Percentiles rank a stretch among this genome's conserved stretches.
Conservation (phyloP, 2,888 invertebrate species). For the Lasioglossum marginatum region DNA sequence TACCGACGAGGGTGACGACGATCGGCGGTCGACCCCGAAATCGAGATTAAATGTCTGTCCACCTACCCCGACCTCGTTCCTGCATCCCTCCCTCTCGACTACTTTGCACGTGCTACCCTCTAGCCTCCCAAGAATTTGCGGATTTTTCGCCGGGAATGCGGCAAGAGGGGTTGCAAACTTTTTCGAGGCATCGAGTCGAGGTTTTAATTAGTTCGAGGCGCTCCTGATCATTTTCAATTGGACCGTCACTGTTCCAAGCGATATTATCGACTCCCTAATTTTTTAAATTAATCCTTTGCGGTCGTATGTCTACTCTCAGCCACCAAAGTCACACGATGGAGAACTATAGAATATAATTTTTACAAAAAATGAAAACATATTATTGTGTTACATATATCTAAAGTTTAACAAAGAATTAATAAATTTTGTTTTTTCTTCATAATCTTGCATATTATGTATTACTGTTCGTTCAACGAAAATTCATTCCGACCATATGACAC, state of each 20-base stretch:
- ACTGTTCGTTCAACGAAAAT: too few species aligned
- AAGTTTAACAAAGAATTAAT: too few species aligned
- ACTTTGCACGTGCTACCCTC: constrained; percentile 23
- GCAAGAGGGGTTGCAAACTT: background rate
- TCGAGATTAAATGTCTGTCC: constrained; percentile 82
- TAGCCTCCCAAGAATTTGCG: background rate
- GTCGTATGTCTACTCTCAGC: too few species aligned
- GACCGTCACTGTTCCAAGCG: background rate
- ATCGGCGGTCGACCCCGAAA: constrained; percentile 77
- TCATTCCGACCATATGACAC: too few species aligned
- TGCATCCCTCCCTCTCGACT: constrained; percentile 3
- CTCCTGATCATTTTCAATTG: background rate
- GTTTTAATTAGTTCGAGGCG: background rate
- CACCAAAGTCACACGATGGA: too few species aligned
- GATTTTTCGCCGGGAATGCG: background rate
- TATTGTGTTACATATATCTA: too few species aligned
- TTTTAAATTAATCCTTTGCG: too few species aligned
- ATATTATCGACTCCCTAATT: background rate
- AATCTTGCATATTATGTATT: too few species aligned
- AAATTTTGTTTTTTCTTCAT: too few species aligned
- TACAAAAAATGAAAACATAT: too few species aligned
- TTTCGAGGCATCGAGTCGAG: background rate
- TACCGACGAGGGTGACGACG: constrained; percentile 61
- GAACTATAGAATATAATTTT: too few species aligned
- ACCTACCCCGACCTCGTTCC: constrained; percentile 16